Evolutionary conservation across 2,113 vertebrate species (phyloP).

Genomic region (Pao palembangensis): DNA sequence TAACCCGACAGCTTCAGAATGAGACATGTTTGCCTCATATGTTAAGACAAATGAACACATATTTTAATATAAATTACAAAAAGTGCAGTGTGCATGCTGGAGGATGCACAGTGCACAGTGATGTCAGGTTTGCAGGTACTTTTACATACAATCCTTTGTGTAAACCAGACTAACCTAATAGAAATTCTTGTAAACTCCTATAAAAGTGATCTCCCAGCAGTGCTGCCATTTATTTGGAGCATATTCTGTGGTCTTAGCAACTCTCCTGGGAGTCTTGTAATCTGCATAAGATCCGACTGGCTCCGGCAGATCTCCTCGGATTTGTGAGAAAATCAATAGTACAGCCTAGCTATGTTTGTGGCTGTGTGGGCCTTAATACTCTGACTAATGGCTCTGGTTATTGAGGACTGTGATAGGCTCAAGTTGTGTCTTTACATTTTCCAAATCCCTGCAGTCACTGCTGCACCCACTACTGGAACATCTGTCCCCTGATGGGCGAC

Average conservation of each 20-base stretch:
- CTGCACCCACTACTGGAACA: constrained; percentile 23
- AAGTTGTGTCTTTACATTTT: constrained; percentile 50
- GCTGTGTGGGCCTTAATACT: constrained; percentile 40
- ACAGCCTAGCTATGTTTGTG: constrained; percentile 41
- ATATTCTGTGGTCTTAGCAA: constrained; percentile 28
- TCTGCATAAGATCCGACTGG: constrained; percentile 48
- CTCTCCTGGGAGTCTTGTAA: constrained; percentile 53
- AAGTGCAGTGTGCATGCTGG: too few species aligned
- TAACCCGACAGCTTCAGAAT: too few species aligned
- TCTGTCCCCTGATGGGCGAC: constrained; percentile 19
- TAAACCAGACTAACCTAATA: background rate
- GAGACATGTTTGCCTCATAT: too few species aligned
- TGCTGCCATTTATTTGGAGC: constrained; percentile 50
- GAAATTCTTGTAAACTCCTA: constrained; percentile 25
- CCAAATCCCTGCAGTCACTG: constrained; percentile 31
- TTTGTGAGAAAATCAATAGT: constrained; percentile 68
- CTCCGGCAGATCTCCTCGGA: constrained; percentile 61
- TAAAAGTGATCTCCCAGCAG: constrained; percentile 24
- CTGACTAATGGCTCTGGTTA: constrained; percentile 53
- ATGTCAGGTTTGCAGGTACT: too few species aligned
- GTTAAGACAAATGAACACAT: too few species aligned
- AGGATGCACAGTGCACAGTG: too few species aligned
- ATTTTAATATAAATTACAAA: too few species aligned
- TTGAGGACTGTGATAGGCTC: constrained; percentile 41
- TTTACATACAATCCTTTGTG: too few species aligned